Percentiles rank a stretch among this genome's conserved stretches.
Evolutionary conservation across 2,113 vertebrate species (phyloP).

Genomic region (Phocoena sinus): DNA sequence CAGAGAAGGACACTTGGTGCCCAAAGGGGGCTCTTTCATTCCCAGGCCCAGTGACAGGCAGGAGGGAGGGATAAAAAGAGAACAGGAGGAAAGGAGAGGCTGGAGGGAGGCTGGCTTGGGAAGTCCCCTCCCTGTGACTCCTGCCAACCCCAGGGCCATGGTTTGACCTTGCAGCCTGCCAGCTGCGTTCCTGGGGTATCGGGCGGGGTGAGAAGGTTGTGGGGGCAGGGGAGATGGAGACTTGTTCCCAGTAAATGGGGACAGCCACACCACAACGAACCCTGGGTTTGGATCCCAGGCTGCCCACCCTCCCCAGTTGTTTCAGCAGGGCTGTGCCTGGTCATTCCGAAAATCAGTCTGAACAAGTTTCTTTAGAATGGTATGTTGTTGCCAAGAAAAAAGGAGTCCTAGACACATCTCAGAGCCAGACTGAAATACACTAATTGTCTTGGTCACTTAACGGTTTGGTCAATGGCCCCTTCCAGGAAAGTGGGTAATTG

Average conservation of each 20-base stretch:
- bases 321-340: neutral
- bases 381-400: neutral
- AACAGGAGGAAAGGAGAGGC: neutral
- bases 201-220: neutral
- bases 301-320: neutral
- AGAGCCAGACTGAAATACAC: neutral
- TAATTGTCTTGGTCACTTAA: neutral
- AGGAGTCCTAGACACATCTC: neutral
- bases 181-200: neutral
- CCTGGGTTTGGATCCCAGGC: neutral
- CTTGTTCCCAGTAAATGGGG: neutral
- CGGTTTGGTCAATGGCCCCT: neutral
- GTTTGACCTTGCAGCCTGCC: neutral
- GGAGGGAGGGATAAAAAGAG: neutral
- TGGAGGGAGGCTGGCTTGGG: neutral
- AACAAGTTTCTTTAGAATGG: neutral
- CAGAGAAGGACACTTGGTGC: neutral
- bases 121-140: neutral
- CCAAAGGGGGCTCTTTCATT: neutral
- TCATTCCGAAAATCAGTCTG: neutral
- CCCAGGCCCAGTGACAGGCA: neutral
- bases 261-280: neutral
- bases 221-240: neutral
- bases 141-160: neutral
- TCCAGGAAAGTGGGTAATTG: slow-evolving; percentile 8